These are phyloP conservation scores for Lycaena phlaeas DNA, from an alignment of 2,888 invertebrate species.

Conservation along the genomic window DNA sequence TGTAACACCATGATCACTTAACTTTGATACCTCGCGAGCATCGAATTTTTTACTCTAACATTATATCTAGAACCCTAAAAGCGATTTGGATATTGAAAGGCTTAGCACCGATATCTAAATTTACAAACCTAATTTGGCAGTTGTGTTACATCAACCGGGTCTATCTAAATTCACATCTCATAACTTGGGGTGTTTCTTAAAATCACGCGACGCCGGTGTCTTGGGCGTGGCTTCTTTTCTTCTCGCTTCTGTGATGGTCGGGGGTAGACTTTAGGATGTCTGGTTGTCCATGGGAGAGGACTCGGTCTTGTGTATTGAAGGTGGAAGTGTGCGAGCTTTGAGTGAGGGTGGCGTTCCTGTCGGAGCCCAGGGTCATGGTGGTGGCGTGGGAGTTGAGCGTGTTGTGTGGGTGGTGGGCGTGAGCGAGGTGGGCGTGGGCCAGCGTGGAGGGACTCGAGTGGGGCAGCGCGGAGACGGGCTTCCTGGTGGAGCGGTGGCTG, in stretches of 20 bases:
- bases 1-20: too few species aligned
- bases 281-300: constrained; percentile 76
- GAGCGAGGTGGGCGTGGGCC: constrained; percentile 39
- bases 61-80: too few species aligned
- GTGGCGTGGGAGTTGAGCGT: constrained; percentile 74
- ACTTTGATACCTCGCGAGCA: too few species aligned
- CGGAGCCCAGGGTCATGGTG: constrained; percentile 54
- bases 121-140: not conserved
- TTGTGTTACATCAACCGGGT: constrained; percentile 4
- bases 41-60: too few species aligned
- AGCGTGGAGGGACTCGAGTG: constrained; percentile 61
- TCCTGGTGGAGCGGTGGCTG: constrained; percentile 75
- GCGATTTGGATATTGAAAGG: not conserved
- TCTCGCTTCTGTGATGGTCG: constrained; percentile 77
- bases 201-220: constrained; percentile 63
- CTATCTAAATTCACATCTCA: not conserved
- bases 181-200: not conserved
- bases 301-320: constrained; percentile 38
- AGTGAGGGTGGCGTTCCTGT: constrained; percentile 50
- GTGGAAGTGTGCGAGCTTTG: constrained; percentile 54
- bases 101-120: constrained; percentile 3
- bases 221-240: constrained; percentile 52
- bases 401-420: constrained; percentile 47
- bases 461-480: constrained; percentile 43
- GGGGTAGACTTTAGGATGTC: constrained; percentile 91